Evolutionary conservation across 2,113 vertebrate species (phyloP).

Genomic region (Bos taurus): ARS-UCD2.0 NC_037328.1:53653501-53654000

Average conservation of each 20-base stretch:
- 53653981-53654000: background rate
- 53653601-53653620: background rate
- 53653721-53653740: no score
- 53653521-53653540: background rate
- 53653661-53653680: no score
- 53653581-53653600: background rate
- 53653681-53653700: no score
- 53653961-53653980: background rate
- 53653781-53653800: no score
- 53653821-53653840: no score
- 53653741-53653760: no score
- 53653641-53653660: background rate
- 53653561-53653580: background rate
- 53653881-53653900: background rate
- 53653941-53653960: background rate
- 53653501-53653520: background rate
- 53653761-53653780: no score
- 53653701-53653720: no score
- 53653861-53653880: background rate
- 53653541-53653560: background rate
- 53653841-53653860: no score
- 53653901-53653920: background rate
- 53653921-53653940: background rate
- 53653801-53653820: rapidly evolving
- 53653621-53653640: background rate